These are phyloP conservation scores for Acridotheres tristis DNA, from an alignment of 2,797 vertebrate species.

Conservation along the genomic window DNA sequence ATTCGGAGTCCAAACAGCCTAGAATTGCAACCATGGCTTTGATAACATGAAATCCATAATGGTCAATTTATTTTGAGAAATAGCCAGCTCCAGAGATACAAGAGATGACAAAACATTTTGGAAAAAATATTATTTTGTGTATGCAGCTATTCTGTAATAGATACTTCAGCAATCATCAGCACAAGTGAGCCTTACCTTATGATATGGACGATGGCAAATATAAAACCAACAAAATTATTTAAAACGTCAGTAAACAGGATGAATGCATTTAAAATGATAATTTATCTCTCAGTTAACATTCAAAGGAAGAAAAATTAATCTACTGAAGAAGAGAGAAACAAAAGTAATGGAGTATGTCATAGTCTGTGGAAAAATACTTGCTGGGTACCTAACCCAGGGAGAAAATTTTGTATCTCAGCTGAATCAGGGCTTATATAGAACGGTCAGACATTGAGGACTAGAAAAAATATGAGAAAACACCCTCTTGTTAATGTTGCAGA, in stretches of 20 bases:
- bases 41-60: neutral
- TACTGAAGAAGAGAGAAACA: neutral
- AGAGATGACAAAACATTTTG: neutral
- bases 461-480: conserved; percentile 6
- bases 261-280: neutral
- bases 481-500: neutral
- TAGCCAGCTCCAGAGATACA: neutral
- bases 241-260: neutral
- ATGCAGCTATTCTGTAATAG: neutral
- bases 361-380: neutral
- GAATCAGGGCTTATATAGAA: neutral
- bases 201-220: neutral
- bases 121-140: neutral
- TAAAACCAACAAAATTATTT: neutral
- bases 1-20: neutral
- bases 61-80: neutral
- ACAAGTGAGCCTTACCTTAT: neutral
- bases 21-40: neutral
- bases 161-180: neutral
- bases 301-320: neutral
- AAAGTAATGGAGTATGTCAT: neutral
- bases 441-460: neutral
- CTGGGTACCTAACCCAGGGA: neutral
- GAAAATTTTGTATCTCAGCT: neutral
- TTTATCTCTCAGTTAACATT: neutral